phyloP scores from a whole-genome alignment of 2,888 invertebrate genomes.

The Lasius platythorax region DNA sequence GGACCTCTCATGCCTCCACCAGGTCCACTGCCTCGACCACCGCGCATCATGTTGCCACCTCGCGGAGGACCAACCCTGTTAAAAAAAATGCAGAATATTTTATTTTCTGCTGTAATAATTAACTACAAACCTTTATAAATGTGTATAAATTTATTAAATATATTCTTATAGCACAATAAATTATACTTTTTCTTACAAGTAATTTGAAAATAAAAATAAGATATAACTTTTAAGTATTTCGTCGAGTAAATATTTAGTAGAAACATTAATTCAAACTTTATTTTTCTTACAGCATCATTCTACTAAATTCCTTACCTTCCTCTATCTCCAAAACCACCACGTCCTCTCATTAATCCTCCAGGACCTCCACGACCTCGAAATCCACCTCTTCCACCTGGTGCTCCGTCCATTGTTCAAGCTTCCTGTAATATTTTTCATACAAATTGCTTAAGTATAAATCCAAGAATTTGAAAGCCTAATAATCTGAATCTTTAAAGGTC shows the following conservation, averaged over 20 bases:
- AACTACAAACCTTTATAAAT: neutral
- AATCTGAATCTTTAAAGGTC: slow-evolving; percentile 9
- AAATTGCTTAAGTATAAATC: neutral
- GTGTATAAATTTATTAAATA: neutral
- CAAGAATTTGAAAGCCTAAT: neutral
- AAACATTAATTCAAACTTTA: neutral
- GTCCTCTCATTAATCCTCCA: slow-evolving; percentile 82
- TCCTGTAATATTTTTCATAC: slow-evolving; percentile 20
- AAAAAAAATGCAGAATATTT: neutral
- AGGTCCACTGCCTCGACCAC: slow-evolving; percentile 82
- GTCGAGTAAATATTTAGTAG: neutral
- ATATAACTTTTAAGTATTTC: neutral
- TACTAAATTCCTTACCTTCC: slow-evolving; percentile 76
- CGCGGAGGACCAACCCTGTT: slow-evolving; percentile 81
- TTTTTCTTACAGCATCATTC: neutral
- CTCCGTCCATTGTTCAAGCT: slow-evolving; percentile 68
- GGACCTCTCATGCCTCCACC: slow-evolving; percentile 84
- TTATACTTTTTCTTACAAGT: neutral
- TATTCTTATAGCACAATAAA: neutral
- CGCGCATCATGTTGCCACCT: slow-evolving; percentile 84
- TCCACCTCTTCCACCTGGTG: slow-evolving; percentile 66
- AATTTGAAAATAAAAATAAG: neutral
- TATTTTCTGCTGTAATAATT: neutral
- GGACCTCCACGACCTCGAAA: slow-evolving; percentile 80
- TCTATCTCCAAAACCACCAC: slow-evolving; percentile 82